Evolutionary conservation across 2,888 invertebrate species (phyloP).

Genomic region (Parnassius orleans): DNA sequence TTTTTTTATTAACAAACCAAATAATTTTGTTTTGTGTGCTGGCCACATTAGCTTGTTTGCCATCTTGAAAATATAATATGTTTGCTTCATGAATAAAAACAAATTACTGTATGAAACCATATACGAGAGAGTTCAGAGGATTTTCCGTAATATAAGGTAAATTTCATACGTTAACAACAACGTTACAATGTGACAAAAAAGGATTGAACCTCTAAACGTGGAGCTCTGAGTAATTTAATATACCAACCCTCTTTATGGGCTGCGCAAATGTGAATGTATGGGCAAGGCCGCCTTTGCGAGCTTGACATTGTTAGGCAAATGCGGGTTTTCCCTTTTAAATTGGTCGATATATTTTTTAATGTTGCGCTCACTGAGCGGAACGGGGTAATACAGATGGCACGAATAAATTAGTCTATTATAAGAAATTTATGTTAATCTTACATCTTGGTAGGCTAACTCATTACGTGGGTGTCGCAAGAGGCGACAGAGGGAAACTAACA

Average conservation of each 20-base stretch:
- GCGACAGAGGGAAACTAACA: no score
- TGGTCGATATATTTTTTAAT: slow-evolving; percentile 1
- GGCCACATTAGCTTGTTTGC: no score
- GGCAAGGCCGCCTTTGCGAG: slow-evolving; percentile 2
- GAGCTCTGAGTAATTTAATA: slow-evolving; percentile 21
- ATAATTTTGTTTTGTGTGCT: no score
- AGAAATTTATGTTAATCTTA: not conserved
- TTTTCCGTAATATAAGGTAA: slow-evolving; percentile 7
- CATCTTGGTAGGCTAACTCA: no score
- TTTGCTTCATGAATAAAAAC: not conserved
- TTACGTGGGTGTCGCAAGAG: no score
- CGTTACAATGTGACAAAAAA: slow-evolving; percentile 8
- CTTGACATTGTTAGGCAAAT: slow-evolving; percentile 11
- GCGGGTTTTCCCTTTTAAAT: slow-evolving; percentile 8
- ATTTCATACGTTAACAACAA: slow-evolving; percentile 16
- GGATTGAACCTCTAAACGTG: slow-evolving; percentile 9
- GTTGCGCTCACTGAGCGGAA: not conserved
- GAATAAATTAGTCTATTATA: not conserved
- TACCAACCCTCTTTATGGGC: slow-evolving; percentile 17
- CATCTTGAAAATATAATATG: not conserved
- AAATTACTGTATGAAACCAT: not conserved
- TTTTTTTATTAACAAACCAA: no score
- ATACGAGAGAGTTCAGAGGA: not conserved
- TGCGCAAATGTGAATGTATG: slow-evolving; percentile 14
- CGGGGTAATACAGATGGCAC: not conserved